Percentiles rank a stretch among this genome's conserved stretches.
phyloP scores from a whole-genome alignment of 1,140 invertebrate species.

The Heliconius congener region DNA sequence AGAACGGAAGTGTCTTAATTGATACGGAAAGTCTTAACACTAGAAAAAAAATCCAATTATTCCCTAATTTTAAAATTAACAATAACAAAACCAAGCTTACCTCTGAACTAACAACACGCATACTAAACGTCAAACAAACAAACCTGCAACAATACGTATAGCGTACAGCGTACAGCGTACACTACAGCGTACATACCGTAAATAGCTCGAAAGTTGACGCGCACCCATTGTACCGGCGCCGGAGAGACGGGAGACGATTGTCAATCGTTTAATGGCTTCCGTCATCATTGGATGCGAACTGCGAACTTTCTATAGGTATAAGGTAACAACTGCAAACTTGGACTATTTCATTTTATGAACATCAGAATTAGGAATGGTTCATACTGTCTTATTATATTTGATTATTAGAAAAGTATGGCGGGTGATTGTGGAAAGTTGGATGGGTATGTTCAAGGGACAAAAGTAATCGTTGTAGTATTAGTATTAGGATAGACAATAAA shows the following conservation, averaged over 20 bases:
- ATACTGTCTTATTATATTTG: background rate
- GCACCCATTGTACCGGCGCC: slow-evolving; percentile 59
- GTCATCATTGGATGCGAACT: slow-evolving; percentile 32
- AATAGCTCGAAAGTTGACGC: slow-evolving; percentile 45
- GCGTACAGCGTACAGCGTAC: too few relatives aligned
- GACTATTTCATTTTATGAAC: slow-evolving; percentile 22
- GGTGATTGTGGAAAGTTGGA: background rate
- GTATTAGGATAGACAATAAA: too few relatives aligned
- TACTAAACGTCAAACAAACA: background rate
- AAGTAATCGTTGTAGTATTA: background rate
- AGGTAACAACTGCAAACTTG: slow-evolving; percentile 18
- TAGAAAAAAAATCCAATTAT: too few relatives aligned
- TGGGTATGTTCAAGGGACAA: background rate
- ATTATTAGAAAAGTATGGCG: background rate
- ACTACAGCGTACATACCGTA: slow-evolving; percentile 16
- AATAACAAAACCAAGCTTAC: too few relatives aligned
- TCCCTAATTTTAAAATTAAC: too few relatives aligned
- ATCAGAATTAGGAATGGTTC: slow-evolving; percentile 16
- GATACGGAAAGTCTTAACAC: too few relatives aligned
- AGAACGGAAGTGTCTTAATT: too few relatives aligned
- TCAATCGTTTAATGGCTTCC: slow-evolving; percentile 66
- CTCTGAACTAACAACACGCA: background rate
- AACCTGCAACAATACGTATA: slow-evolving; percentile 55
- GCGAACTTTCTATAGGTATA: slow-evolving; percentile 13
- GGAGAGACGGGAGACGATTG: slow-evolving; percentile 48